Base-by-base conservation (phyloP, 2,797 vertebrate genomes). In the Anguilla obscura region DNA sequence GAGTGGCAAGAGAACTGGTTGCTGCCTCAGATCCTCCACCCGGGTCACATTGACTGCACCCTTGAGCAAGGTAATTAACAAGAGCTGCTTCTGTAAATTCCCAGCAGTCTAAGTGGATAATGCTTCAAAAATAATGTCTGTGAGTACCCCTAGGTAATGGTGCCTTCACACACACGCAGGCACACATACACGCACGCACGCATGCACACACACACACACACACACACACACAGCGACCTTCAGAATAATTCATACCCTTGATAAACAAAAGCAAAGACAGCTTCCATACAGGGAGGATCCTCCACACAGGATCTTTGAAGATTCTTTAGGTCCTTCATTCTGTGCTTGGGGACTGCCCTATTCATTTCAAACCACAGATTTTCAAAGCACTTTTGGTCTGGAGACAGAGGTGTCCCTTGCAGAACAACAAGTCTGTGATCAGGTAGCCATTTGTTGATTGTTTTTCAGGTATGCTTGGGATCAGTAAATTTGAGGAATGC, bases 41-140 rank as follows among this genome's bases (percentile, higher is more conserved):
- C 4, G 71, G 71, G 71, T 74, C 9, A 74, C 71, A 33, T 36
- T 33, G 33, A 30, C 33, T 74, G 71, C 71, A 74, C 8, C 69
- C 69, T 33, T 74, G 69, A 74, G 69, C 69, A 74, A 74, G 33
- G 71, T 74, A 74, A 74, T 74, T 74, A 74, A 74, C 71, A 74
- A 69, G 63, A 69, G 63, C 71, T 74, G 71, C 71, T 36, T 74
- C 27, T 36, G 30, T 36, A 36, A 36, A 74, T 14, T 74, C 71
- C 71, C 71, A 69, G 63, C 63, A 69, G n/a, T 10, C 63, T 69
- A 27, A 69, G 63, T 69, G 63, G 63, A 69, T 69, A 14, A 74
- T 74, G 71, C 30, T 33, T 74, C 30, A 74, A 36, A 74, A 36
- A 74, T 33, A 71, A 27, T 30, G 33, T 36, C 71, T 74, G 71